Base-by-base conservation (phyloP, 2,797 vertebrate species). In the Atherinosoma microstoma region DNA sequence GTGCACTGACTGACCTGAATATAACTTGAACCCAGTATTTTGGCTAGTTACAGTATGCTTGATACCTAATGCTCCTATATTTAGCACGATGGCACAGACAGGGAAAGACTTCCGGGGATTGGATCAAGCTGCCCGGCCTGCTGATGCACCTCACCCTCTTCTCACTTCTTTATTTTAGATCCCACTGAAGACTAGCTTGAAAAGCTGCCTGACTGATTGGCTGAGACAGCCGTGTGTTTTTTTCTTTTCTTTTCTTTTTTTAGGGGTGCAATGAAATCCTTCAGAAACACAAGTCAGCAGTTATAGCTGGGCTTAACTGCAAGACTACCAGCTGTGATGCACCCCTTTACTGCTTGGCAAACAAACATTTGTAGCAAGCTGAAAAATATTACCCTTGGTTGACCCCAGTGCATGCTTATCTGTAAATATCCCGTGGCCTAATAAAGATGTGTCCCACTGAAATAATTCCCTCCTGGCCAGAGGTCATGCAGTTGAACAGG, bases 61-160 rank as follows among this genome's bases (percentile, higher is more conserved):
- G 87, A 88, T 69, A 87, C 74, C 76, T 76, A 73, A 32, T 67
- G 36, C 56, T 22, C 27, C 85, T 92, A 92, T 90, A 83, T 90
- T 88, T 92, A 92, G 85, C 13, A 1, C 42, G 72, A 78, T 69
- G 60, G 72, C 73, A 67, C 67, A 68, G 61, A 73, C 62, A 47
- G 75, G 74, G 61, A 83, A 85, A 76, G 82, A 90, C 91, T 91
- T 90, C 85, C 90, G 76, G 56, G 85, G 89, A 87, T 88, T 86
- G 85, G 76, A 77, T 76, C 51, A 54, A 75, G 70, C 84, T 82
- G 66, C 66, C 40, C 77, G 70, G 65, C 66, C 13, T 85, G 80
- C 67, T 82, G 57, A 81, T 70, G 78, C 82, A 79, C 80, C 75
- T 72, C 68, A 74, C 57, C 49, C 70, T 54, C 59, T 49, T 65